Evolutionary conservation across 2,888 invertebrate species (phyloP), one percentile per base, ranked within the genome.

Genomic region (Papilio elwesi): DNA sequence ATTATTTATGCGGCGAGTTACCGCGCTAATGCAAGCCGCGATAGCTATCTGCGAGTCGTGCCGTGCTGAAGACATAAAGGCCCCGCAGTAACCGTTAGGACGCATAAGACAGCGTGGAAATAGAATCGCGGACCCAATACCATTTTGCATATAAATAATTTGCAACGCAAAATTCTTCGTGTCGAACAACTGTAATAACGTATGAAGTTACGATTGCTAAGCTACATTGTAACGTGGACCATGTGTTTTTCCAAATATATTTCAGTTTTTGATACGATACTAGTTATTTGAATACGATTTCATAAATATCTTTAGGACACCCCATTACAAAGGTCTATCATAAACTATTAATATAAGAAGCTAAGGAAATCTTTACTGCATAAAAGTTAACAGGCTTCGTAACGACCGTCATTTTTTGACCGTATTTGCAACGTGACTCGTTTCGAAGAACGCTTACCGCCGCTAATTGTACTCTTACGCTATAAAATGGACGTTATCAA

Each of bases 401-500:
- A 68, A 71, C 36, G 53, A 63, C 52, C 47, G 47, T 68, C 59
- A 63, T 68, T 71, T 67, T 68, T 51, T 48, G 51, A n/a, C 15
- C 16, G n/a, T 26, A 55, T 55, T 59, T n/a, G 49, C 48, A 49
- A 11, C n/a, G 67, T 43, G 59, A 16, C 66, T 26, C 48, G 57
- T 49, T n/a, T 48, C 11, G 62, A 52, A 52, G 38, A 67, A 67
- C 53, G 15, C 47, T 53, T 71, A 62, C 71, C 63, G 53, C 72
- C 63, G 72, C 72, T 72, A 72, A 64, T 68, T 68, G 72, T 64
- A 65, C 72, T 64, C 49, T 55, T 57, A 48, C 68, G 51, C 43
- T 69, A 68, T 57, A 73, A 73, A 73, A 68, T 68, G 63, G 26
- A 66, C 62, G 68, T 68, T 68, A 69, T 73, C 68, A 64, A 68